These are phyloP conservation scores for Drosophila nigricruria DNA, from an alignment of 2,888 invertebrate species.

Conservation along the genomic window DNA sequence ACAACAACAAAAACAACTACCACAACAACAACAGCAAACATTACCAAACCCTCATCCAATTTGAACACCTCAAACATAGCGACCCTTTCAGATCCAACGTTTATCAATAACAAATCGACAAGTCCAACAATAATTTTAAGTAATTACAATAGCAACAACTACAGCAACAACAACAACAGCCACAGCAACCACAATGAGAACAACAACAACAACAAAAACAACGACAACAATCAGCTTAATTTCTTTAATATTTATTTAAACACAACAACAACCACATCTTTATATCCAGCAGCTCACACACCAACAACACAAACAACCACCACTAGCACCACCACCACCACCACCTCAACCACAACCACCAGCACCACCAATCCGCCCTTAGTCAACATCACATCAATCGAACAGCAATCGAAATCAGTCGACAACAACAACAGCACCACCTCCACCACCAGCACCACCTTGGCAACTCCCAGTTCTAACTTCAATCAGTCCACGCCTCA, in stretches of 20 bases:
- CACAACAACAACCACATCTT: slow-evolving; percentile 64
- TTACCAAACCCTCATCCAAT: slow-evolving; percentile 8
- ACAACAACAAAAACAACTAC: slow-evolving; percentile 12
- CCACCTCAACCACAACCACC: slow-evolving; percentile 22
- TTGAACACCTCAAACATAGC: slow-evolving; percentile 17
- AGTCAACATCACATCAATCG: slow-evolving; percentile 16
- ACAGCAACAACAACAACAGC: slow-evolving; percentile 10
- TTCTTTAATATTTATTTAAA: slow-evolving; percentile 49
- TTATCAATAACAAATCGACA: slow-evolving; percentile 4
- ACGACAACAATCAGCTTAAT: slow-evolving; percentile 31
- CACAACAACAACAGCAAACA: slow-evolving; percentile 12
- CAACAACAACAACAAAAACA: slow-evolving; percentile 21
- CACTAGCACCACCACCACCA: slow-evolving; percentile 23
- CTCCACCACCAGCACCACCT: slow-evolving; percentile 27
- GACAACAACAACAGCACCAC: slow-evolving; percentile 8
- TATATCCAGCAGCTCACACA: slow-evolving; percentile 78
- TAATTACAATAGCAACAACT: slow-evolving; percentile 9
- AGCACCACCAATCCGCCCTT: slow-evolving; percentile 24
- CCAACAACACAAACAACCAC: slow-evolving; percentile 33
- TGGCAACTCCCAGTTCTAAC: slow-evolving; percentile 11
- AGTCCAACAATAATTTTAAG: slow-evolving; percentile 25
- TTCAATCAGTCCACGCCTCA: slow-evolving; percentile 14
- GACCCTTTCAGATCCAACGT: slow-evolving; percentile 29
- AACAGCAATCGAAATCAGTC: slow-evolving; percentile 1
- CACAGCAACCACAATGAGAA: slow-evolving; percentile 23